Conservation (phyloP, 2,888 invertebrate species). For the Mimas tiliae region DNA sequence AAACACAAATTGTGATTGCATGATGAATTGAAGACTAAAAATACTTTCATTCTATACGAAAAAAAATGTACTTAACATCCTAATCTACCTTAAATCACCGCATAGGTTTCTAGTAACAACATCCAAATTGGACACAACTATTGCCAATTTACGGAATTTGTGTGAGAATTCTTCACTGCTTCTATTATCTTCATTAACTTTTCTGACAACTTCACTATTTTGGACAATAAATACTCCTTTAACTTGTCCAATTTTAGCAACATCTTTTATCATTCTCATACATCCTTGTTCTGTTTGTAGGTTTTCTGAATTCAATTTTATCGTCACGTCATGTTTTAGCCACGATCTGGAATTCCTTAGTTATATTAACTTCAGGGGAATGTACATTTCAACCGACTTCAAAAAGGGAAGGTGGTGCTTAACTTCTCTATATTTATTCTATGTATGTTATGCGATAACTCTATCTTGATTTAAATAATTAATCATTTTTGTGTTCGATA, state of each 20-base stretch:
- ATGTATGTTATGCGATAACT: no score
- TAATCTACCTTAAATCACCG: constrained; percentile 47
- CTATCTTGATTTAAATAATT: no score
- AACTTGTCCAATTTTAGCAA: constrained; percentile 48
- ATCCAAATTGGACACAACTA: constrained; percentile 54
- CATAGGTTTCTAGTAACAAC: constrained; percentile 50
- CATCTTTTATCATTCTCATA: constrained; percentile 46
- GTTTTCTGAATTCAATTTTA: constrained; percentile 44
- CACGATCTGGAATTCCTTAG: constrained; percentile 48
- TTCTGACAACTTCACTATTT: constrained; percentile 26
- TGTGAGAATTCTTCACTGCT: constrained; percentile 41
- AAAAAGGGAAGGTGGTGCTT: no score
- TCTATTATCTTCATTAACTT: constrained; percentile 32
- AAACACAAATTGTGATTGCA: no score
- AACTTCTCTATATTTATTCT: no score
- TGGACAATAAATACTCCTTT: constrained; percentile 55
- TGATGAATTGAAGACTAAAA: no score
- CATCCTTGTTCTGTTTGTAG: constrained; percentile 48
- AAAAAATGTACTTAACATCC: neutral
- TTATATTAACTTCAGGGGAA: neutral
- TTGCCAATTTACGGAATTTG: constrained; percentile 46
- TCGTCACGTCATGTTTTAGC: constrained; percentile 43
- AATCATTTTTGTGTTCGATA: no score
- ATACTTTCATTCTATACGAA: no score
- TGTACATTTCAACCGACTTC: no score